phyloP scores from a whole-genome alignment of 2,113 vertebrate genomes.

The Gobiocypris rarus region DNA sequence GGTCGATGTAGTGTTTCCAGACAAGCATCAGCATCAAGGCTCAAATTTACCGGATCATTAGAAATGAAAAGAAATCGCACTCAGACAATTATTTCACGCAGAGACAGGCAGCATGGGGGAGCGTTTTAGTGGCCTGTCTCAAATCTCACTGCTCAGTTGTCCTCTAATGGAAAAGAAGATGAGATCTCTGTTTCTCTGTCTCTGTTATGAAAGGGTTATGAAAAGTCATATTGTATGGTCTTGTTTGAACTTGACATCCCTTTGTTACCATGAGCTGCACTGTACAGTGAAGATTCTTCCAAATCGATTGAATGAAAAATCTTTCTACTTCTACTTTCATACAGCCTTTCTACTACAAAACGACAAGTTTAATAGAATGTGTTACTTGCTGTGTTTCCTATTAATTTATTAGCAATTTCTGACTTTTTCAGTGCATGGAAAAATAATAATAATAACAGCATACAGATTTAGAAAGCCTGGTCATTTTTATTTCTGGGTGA shows the following conservation, averaged over 20 bases:
- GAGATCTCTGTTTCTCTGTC: background rate
- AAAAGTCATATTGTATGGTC: background rate
- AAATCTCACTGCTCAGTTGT: slow-evolving; percentile 18
- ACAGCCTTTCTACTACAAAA: background rate
- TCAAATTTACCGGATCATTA: slow-evolving; percentile 55
- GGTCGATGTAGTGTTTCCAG: slow-evolving; percentile 25
- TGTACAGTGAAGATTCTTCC: too few species aligned
- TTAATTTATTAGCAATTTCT: background rate
- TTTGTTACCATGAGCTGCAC: background rate
- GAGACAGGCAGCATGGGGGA: slow-evolving; percentile 6
- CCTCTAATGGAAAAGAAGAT: slow-evolving; percentile 22
- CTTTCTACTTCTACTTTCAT: too few species aligned
- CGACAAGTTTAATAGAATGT: background rate
- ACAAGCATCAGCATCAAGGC: slow-evolving; percentile 30
- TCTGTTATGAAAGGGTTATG: background rate
- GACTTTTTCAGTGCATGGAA: background rate
- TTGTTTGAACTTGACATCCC: background rate
- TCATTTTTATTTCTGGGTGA: background rate
- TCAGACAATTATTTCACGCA: slow-evolving; percentile 52
- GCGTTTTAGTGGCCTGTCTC: slow-evolving; percentile 25
- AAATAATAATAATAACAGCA: background rate
- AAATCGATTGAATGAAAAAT: too few species aligned
- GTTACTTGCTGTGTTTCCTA: background rate
- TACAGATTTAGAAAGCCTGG: background rate
- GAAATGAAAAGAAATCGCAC: slow-evolving; percentile 48